Conservation (phyloP, 1,140 invertebrate genomes). For the Maconellicoccus hirsutus region DNA sequence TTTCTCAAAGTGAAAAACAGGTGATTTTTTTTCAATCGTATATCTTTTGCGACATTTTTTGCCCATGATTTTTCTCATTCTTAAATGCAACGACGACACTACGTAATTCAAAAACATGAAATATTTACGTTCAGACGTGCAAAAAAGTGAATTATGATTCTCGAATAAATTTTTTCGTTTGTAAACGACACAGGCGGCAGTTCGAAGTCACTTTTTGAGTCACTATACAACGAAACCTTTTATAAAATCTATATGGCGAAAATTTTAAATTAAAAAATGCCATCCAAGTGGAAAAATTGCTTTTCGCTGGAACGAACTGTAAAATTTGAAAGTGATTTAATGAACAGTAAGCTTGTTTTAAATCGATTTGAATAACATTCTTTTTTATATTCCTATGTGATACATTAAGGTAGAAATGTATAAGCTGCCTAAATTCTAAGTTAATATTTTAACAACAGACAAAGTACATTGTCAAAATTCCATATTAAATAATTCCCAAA, state of each 20-base stretch:
- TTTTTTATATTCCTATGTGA: neutral
- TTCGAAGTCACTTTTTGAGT: neutral
- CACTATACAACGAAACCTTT: neutral
- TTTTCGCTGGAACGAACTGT: slow-evolving; percentile 10
- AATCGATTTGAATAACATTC: neutral
- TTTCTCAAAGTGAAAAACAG: neutral
- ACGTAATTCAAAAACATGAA: neutral
- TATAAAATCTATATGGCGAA: slow-evolving; percentile 5
- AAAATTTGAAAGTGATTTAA: slow-evolving; percentile 18
- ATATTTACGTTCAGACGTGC: neutral
- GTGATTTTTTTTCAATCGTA: no score
- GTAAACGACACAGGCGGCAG: neutral
- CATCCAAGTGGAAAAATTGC: slow-evolving; percentile 13
- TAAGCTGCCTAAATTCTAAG: no score
- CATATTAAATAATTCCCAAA: no score
- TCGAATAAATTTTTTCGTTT: neutral
- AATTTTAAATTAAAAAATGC: slow-evolving; percentile 16
- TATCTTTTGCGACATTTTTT: no score
- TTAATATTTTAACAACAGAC: no score
- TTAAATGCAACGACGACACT: neutral
- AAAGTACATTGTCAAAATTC: no score
- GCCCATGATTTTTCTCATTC: neutral
- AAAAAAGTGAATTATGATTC: neutral
- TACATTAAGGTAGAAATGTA: neutral
- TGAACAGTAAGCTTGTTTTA: slow-evolving; percentile 9